These are phyloP conservation scores for Sitta carolinensis DNA, from an alignment of 2,797 vertebrate genomes.

Conservation along the genomic window DNA sequence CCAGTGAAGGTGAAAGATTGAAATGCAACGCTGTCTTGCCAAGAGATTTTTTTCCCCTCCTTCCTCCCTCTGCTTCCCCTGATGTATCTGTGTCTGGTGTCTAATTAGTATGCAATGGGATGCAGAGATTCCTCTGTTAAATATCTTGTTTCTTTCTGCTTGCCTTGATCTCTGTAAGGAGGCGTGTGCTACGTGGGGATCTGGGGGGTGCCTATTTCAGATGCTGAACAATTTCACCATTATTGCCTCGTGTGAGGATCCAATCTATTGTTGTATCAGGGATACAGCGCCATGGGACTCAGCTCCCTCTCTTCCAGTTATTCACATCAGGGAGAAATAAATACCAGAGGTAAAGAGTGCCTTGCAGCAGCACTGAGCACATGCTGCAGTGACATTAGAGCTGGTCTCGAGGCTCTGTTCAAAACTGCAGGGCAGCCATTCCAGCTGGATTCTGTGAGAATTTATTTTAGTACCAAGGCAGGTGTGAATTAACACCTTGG, in stretches of 20 bases:
- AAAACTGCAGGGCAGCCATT: neutral
- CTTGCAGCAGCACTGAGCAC: neutral
- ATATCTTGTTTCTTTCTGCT: conserved; percentile 54
- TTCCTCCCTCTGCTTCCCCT: conserved; percentile 66
- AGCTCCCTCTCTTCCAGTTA: neutral
- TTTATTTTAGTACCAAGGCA: neutral
- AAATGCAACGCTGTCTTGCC: conserved; percentile 69
- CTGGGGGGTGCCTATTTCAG: neutral
- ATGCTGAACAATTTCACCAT: neutral
- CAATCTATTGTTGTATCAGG: neutral
- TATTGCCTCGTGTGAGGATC: neutral
- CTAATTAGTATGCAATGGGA: conserved; percentile 72
- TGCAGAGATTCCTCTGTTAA: conserved; percentile 53
- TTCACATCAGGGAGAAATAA: neutral
- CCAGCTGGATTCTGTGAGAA: neutral
- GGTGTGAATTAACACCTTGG: neutral
- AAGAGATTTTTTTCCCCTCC: conserved; percentile 66
- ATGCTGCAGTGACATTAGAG: neutral
- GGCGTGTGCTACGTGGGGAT: neutral
- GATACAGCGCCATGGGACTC: neutral
- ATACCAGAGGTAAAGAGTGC: neutral
- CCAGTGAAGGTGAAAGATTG: conserved; percentile 78
- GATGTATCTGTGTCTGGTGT: conserved; percentile 65
- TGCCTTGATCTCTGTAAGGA: conserved; percentile 28
- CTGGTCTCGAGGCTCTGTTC: neutral